Percentiles rank a stretch among this genome's conserved stretches.
Conservation (phyloP, 2,113 vertebrate species). For the Grus americana region DNA sequence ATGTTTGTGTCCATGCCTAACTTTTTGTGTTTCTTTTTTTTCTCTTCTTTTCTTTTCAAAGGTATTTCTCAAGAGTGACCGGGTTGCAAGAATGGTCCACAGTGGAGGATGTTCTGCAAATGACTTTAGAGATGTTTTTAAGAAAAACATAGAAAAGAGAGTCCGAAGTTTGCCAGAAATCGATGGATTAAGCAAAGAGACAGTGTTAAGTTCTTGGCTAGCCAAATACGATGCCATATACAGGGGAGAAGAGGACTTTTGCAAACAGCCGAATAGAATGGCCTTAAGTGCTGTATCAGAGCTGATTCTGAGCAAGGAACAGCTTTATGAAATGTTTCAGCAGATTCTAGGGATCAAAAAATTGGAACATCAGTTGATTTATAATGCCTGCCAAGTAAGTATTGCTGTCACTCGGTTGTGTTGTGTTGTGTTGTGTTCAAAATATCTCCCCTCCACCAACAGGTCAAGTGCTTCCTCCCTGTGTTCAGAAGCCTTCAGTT, state of each 20-base stretch:
- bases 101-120: conserved; percentile 92
- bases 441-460: neutral
- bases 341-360: conserved; percentile 94
- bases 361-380: conserved; percentile 95
- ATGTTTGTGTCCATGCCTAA: neutral
- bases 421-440: neutral
- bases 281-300: conserved; percentile 89
- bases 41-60: conserved; percentile 50
- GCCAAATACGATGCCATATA: conserved; percentile 95
- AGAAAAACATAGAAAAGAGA: conserved; percentile 96
- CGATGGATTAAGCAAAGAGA: conserved; percentile 97
- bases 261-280: conserved; percentile 84
- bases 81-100: conserved; percentile 94
- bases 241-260: conserved; percentile 89
- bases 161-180: conserved; percentile 96
- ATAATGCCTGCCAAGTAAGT: conserved; percentile 96
- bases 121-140: conserved; percentile 96
- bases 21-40: neutral
- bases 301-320: conserved; percentile 97
- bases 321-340: conserved; percentile 98
- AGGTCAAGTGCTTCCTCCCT: neutral
- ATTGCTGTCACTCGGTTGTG: neutral
- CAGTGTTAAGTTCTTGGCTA: conserved; percentile 96
- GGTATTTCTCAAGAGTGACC: conserved; percentile 96
- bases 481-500: neutral